phyloP scores from a whole-genome alignment of 1,140 invertebrate species.

The Heliconius hermathena region DNA sequence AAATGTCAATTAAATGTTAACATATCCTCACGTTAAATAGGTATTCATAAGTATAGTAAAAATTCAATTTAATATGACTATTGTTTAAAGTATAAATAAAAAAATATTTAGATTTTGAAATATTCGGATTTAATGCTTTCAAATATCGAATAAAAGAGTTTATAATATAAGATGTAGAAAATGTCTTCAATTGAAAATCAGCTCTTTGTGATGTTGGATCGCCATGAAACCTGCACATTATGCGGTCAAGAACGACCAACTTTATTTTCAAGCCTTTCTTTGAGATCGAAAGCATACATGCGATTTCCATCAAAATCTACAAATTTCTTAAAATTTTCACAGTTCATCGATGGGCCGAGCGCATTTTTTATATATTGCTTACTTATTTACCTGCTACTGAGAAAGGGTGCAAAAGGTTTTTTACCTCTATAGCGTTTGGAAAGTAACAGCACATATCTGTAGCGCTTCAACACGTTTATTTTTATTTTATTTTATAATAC shows the following conservation, averaged over 20 bases:
- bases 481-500: too few relatives aligned
- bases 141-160: too few relatives aligned
- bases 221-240: not conserved
- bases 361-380: not conserved
- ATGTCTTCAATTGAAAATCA: not conserved
- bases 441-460: not conserved
- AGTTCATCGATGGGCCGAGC: not conserved
- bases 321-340: constrained; percentile 1
- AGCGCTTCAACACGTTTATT: not conserved
- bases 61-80: too few relatives aligned
- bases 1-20: too few relatives aligned
- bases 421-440: not conserved
- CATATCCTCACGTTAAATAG: too few relatives aligned
- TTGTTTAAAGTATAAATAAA: not conserved
- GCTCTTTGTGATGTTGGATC: not conserved
- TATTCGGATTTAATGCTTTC: too few relatives aligned
- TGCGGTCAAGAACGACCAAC: not conserved
- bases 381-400: not conserved
- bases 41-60: too few relatives aligned
- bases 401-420: not conserved
- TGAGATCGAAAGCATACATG: not conserved
- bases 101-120: not conserved
- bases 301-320: constrained; percentile 13
- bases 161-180: too few relatives aligned
- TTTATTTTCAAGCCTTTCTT: constrained; percentile 2